These are phyloP conservation scores for Helicolenus hilgendorfi DNA, from an alignment of 2,797 vertebrate genomes.

Conservation along the genomic window DNA sequence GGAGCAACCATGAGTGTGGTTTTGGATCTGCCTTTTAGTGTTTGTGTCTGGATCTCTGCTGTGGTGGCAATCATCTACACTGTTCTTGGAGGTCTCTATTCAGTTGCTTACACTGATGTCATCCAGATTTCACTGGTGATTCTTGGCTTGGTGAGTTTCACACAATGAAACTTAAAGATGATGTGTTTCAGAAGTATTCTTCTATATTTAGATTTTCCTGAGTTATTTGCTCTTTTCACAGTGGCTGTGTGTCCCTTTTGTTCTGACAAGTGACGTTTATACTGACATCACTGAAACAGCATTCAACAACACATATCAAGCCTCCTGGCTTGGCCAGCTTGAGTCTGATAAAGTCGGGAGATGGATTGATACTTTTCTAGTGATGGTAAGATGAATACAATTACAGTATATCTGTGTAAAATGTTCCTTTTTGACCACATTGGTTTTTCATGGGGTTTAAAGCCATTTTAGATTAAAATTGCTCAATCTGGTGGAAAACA, in stretches of 20 bases:
- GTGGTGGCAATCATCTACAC: conserved; percentile 84
- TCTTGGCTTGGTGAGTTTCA: conserved; percentile 14
- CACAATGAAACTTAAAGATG: background rate
- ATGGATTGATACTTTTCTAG: conserved; percentile 81
- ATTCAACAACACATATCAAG: conserved; percentile 71
- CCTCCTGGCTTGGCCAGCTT: conserved; percentile 83
- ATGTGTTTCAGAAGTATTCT: background rate
- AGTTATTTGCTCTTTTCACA: background rate
- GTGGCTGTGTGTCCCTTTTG: conserved; percentile 84
- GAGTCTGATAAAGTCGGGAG: conserved; percentile 55
- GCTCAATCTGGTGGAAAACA: no score
- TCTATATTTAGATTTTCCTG: background rate
- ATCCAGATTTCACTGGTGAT: conserved; percentile 70
- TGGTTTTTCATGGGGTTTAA: no score
- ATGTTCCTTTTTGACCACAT: no score
- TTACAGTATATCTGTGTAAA: no score
- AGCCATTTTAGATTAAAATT: no score
- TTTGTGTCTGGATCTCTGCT: conserved; percentile 83
- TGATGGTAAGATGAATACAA: conserved; percentile 44
- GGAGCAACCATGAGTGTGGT: conserved; percentile 85
- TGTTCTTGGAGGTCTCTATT: conserved; percentile 82
- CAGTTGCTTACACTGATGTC: conserved; percentile 14
- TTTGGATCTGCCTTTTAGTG: conserved; percentile 76
- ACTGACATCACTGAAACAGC: conserved; percentile 80
- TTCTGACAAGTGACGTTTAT: conserved; percentile 68